Evolutionary conservation across 2,888 invertebrate genomes (phyloP).

Genomic region (Drosophila nigricruria): DNA sequence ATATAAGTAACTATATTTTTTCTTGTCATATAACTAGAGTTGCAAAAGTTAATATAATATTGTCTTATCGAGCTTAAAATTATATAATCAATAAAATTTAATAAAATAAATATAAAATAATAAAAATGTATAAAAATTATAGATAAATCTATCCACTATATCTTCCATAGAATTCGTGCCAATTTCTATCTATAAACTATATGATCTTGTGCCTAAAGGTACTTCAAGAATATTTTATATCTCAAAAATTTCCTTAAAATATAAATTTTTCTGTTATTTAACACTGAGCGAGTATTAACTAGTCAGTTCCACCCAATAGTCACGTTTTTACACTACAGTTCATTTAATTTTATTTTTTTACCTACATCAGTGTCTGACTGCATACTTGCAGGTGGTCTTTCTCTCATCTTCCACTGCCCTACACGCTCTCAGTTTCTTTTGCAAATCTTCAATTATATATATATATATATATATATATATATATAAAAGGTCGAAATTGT

Average conservation of each 20-base stretch:
- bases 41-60: no score
- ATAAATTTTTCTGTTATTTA: neutral
- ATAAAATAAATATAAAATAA: no score
- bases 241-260: neutral
- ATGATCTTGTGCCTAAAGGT: no score
- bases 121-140: no score
- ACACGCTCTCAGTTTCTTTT: slow-evolving; percentile 18
- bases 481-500: slow-evolving; percentile 41
- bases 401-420: neutral
- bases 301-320: neutral
- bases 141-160: no score
- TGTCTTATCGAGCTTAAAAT: no score
- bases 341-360: slow-evolving; percentile 8
- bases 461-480: neutral
- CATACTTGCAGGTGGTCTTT: slow-evolving; percentile 60
- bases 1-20: no score
- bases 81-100: no score
- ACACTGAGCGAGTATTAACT: neutral
- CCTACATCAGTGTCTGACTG: slow-evolving; percentile 46
- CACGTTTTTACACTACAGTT: neutral
- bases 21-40: no score
- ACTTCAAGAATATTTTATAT: no score
- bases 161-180: no score
- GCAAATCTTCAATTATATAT: slow-evolving; percentile 63
- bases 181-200: no score